Evolutionary conservation across 2,113 vertebrate genomes (phyloP).

Genomic region (Crypturellus undulatus): DNA sequence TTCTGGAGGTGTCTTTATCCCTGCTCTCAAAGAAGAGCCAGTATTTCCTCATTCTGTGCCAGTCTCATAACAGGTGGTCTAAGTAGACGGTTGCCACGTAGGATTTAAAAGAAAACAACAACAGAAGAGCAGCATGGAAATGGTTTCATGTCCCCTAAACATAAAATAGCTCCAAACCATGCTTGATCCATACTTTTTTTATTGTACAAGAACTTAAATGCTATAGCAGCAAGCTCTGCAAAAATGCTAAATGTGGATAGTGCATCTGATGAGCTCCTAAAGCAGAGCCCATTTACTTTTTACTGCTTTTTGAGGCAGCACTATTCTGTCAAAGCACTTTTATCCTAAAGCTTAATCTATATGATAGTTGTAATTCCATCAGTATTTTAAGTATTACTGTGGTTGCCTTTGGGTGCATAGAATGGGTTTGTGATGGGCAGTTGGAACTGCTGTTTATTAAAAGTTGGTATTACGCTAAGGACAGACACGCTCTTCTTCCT

Average conservation of each 20-base stretch:
- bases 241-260: neutral
- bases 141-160: neutral
- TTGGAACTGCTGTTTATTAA: conserved; percentile 50
- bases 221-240: neutral
- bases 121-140: neutral
- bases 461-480: neutral
- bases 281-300: neutral
- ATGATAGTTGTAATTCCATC: conserved; percentile 1
- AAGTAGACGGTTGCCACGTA: neutral
- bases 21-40: neutral
- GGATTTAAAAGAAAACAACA: neutral
- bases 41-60: neutral
- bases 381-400: conserved; percentile 18
- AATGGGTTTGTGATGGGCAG: conserved; percentile 28
- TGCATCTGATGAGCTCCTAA: neutral
- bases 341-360: conserved; percentile 33
- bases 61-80: neutral
- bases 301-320: neutral
- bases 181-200: neutral
- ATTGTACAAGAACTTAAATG: neutral
- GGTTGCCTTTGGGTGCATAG: conserved; percentile 9
- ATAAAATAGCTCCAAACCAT: neutral
- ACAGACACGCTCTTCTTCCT: neutral
- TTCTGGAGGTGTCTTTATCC: neutral
- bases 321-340: conserved; percentile 2